Base-by-base conservation (phyloP, 1,140 invertebrate species). In the Melitaea cinxia region DNA sequence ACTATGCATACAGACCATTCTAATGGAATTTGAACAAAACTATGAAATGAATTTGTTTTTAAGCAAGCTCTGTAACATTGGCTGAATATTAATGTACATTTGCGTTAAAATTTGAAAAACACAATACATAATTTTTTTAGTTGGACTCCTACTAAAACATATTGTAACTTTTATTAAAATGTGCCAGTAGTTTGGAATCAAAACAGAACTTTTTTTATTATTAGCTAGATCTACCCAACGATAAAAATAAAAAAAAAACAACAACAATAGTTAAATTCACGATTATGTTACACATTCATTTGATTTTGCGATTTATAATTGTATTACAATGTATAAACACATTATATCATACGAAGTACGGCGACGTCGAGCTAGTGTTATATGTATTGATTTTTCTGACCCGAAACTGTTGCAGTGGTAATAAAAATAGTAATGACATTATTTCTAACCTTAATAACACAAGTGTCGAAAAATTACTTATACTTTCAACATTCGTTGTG, bases 311-410 rank as follows among this genome's bases (percentile, higher is more conserved):
- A 42, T 1, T 6, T 5, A 17, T 42, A 42, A n/a, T 17, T 17
- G 17, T 42, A 42, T 42, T 42, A 17, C 14, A 42, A 42, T 17
- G 37, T 42, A 15, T n/a, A n/a, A n/a, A n/a, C n/a, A n/a, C 3
- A 39, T 17, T 42, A 17, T 17, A 42, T 17, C 37, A 33, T 10
- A n/a, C 14, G 12, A 42, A 42, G 14, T 15, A 6, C 37, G 15
- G 14, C 37, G 37, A 42, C 17, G 37, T 42, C 37, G 9, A 42
- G 37, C 37, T 42, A 42, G 17, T 15, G 37, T 42, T 42, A 42
- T 42, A 17, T 17, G 15, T 42, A 42, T 42, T 17, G 37, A 42
- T 42, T 42, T 42, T 17, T 42, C 14, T 42, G 37, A 42, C 37
- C 15, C 14, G 14, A 42, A 42, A 17, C 17, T 4, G 37, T 17